phyloP scores from a whole-genome alignment of 1,140 invertebrate genomes.

The Liolophura sinensis region DNA sequence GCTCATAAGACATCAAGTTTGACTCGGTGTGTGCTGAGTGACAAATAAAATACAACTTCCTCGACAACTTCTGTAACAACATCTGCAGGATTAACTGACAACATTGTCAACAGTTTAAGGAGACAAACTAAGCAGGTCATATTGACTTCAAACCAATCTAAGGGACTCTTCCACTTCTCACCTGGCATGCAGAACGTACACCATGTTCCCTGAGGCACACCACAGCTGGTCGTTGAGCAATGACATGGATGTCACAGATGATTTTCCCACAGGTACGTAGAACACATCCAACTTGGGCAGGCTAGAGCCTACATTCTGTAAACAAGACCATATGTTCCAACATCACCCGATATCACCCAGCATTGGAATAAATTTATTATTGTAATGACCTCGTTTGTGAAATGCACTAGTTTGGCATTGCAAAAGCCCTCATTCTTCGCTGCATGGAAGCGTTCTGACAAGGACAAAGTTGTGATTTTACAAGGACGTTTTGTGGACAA shows the following conservation, averaged over 20 bases:
- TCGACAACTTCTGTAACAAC: constrained; percentile 8
- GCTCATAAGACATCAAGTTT: too few species aligned
- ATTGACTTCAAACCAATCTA: too few species aligned
- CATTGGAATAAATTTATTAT: too few species aligned
- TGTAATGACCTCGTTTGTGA: too few species aligned
- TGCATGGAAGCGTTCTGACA: too few species aligned
- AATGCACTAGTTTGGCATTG: too few species aligned
- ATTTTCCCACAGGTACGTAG: constrained; percentile 62
- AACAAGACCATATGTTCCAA: too few species aligned
- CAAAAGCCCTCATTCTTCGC: too few species aligned
- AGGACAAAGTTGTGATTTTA: too few species aligned
- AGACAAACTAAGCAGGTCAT: constrained; percentile 4
- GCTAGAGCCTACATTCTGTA: neutral
- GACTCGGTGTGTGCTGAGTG: too few species aligned
- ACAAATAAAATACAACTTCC: neutral
- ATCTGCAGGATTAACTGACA: constrained; percentile 7
- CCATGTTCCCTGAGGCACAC: constrained; percentile 61
- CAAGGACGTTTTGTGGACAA: too few species aligned
- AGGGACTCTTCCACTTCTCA: constrained; percentile 24
- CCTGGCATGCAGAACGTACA: constrained; percentile 60
- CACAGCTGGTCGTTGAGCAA: constrained; percentile 59
- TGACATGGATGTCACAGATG: constrained; percentile 58
- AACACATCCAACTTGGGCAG: constrained; percentile 52
- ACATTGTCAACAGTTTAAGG: neutral
- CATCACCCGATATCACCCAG: too few species aligned